Percentiles rank a stretch among this genome's conserved stretches.
Conservation (phyloP, 2,113 vertebrate species). For the Phocoena sinus region DNA sequence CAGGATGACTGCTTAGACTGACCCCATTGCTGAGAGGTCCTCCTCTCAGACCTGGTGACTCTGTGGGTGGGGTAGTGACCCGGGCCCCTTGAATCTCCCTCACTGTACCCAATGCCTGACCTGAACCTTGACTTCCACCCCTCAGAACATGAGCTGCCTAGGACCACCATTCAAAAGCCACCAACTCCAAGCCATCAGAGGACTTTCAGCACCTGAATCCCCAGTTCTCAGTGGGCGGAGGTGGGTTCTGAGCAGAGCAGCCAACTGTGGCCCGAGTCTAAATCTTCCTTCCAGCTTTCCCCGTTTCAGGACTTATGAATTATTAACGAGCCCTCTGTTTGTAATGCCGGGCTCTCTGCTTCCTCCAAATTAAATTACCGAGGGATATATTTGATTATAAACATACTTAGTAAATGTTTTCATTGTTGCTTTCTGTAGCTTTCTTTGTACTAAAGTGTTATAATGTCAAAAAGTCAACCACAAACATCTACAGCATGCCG, state of each 20-base stretch:
- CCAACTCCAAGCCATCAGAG: accelerated
- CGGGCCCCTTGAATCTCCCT: accelerated
- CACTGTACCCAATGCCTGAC: accelerated
- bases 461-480: slow-evolving; percentile 75
- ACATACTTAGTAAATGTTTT: slow-evolving; percentile 77
- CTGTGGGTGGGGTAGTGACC: accelerated
- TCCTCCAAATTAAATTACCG: slow-evolving; percentile 76
- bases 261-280: not conserved
- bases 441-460: slow-evolving; percentile 75
- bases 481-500: slow-evolving; percentile 69
- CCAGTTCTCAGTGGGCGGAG: not conserved
- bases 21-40: accelerated
- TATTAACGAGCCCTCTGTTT: slow-evolving; percentile 70
- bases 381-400: slow-evolving; percentile 79
- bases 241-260: not conserved
- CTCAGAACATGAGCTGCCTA: not conserved
- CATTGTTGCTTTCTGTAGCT: slow-evolving; percentile 74
- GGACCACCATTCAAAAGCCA: accelerated
- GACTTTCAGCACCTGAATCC: accelerated
- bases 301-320: slow-evolving; percentile 54
- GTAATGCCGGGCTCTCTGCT: slow-evolving; percentile 61
- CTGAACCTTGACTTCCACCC: not conserved
- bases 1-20: accelerated
- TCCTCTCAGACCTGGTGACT: not conserved
- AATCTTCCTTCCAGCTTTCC: not conserved